Evolutionary conservation across 2,888 invertebrate species (phyloP).

Genomic region (Bimastos eiseni): DNA sequence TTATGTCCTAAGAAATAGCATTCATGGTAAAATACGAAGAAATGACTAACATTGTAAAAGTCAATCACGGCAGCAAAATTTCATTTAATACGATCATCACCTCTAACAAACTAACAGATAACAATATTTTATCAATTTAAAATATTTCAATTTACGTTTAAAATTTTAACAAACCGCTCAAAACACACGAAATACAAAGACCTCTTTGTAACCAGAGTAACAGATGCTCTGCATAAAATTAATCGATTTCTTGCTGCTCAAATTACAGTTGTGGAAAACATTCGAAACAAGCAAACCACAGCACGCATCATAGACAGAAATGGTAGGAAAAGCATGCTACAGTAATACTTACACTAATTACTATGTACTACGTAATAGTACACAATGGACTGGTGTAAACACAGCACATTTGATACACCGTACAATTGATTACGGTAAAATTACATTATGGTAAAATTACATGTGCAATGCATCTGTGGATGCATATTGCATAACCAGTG

Average conservation of each 20-base stretch:
- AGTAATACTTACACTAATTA: conserved; percentile 4
- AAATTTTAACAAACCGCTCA: neutral
- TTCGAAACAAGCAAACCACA: neutral
- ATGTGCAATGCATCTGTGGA: neutral
- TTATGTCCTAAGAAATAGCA: neutral
- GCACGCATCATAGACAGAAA: neutral
- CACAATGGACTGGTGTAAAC: neutral
- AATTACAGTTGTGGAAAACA: neutral
- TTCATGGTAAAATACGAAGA: neutral
- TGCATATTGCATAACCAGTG: neutral
- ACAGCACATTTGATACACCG: neutral
- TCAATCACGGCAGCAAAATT: neutral
- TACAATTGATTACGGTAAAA: neutral
- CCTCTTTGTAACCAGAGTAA: neutral
- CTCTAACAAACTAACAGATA: conserved; percentile 7
- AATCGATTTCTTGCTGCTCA: neutral
- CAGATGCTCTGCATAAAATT: neutral
- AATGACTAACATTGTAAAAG: neutral
- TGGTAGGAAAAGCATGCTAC: neutral
- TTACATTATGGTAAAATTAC: neutral
- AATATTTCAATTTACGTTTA: neutral
- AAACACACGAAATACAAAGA: neutral
- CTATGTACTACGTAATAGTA: neutral
- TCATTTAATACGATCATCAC: neutral
- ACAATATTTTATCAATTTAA: neutral